These are phyloP conservation scores for Malurus alboscapulatus DNA, from an alignment of 2,113 vertebrate species.

Conservation along the genomic window DNA sequence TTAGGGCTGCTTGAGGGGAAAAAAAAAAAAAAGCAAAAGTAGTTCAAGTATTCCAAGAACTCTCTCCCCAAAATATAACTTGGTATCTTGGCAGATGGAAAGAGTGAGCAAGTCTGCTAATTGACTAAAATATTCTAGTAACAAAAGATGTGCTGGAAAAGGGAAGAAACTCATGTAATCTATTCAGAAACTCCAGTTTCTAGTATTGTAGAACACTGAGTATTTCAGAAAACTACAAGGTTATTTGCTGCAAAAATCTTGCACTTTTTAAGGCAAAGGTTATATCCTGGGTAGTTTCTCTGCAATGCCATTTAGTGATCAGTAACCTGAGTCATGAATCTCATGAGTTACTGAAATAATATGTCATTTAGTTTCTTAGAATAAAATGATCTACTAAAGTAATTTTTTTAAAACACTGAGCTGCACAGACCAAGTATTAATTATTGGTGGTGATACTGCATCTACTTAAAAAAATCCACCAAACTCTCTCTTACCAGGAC, in stretches of 20 bases:
- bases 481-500: neutral
- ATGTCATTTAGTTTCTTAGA: neutral
- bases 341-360: neutral
- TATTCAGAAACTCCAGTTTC: neutral
- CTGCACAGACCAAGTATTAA: neutral
- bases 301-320: neutral
- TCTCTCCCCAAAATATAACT: constrained; percentile 2
- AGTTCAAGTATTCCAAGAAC: constrained; percentile 30
- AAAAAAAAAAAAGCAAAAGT: neutral
- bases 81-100: constrained; percentile 24
- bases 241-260: neutral
- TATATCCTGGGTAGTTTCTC: neutral
- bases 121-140: constrained; percentile 36
- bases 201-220: neutral
- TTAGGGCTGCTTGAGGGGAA: neutral
- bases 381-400: neutral
- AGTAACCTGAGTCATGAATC: neutral
- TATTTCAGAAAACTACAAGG: neutral
- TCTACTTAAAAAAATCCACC: neutral
- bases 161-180: neutral
- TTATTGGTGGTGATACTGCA: neutral
- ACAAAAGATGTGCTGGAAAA: constrained; percentile 20
- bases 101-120: constrained; percentile 7
- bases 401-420: neutral
- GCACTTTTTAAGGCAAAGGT: neutral